Evolutionary conservation across 2,888 invertebrate genomes (phyloP).

Genomic region (Molanna angustata): DNA sequence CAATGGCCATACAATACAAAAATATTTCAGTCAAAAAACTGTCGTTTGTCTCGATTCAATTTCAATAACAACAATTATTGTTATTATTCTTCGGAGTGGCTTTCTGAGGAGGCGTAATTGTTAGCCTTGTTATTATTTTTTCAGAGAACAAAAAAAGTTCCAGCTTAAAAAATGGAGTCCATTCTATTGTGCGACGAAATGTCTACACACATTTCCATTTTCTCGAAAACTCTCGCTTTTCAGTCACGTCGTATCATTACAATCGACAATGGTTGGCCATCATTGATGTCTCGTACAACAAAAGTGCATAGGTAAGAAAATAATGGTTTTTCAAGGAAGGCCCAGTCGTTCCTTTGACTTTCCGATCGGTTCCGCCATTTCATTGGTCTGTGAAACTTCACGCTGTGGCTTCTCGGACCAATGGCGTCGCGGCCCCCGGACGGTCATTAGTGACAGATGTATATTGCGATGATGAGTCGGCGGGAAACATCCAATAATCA

Average conservation of each 20-base stretch:
- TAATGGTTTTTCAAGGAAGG: conserved; percentile 15
- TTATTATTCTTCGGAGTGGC: too few relatives aligned
- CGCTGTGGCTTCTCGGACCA: conserved; percentile 16
- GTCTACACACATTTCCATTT: conserved; percentile 2
- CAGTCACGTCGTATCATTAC: conserved; percentile 28
- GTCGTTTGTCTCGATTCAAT: too few relatives aligned
- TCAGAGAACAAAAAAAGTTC: not conserved
- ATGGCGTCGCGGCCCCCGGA: conserved; percentile 19
- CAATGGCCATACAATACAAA: too few relatives aligned
- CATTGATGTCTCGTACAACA: conserved; percentile 11
- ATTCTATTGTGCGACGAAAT: not conserved
- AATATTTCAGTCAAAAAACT: too few relatives aligned
- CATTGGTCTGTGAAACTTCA: conserved; percentile 24
- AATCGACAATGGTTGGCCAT: conserved; percentile 18
- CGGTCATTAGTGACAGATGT: conserved; percentile 29
- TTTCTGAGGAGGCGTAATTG: too few relatives aligned
- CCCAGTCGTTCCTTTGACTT: conserved; percentile 4
- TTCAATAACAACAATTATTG: too few relatives aligned
- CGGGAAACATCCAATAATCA: conserved; percentile 25
- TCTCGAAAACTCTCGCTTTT: conserved; percentile 22
- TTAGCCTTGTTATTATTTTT: not conserved
- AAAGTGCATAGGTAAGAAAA: conserved; percentile 8
- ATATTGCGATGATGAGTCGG: conserved; percentile 18
- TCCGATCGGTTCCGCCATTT: conserved; percentile 23
- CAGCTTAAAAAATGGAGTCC: not conserved